Evolutionary conservation across 2,888 invertebrate species (phyloP).

Genomic region (Papilio protenor): DNA sequence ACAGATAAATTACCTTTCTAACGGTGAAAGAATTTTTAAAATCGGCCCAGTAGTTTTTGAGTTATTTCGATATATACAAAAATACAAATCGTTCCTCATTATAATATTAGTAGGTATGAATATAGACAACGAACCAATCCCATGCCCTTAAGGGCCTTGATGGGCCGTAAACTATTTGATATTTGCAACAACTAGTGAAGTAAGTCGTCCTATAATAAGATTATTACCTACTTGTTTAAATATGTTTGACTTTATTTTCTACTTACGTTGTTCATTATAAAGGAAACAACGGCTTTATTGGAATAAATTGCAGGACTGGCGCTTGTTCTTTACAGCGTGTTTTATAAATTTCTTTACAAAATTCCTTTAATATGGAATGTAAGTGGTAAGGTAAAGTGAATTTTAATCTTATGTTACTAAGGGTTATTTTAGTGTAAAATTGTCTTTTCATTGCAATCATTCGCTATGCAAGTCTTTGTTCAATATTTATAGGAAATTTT

Average conservation of each 20-base stretch:
- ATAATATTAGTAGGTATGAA: too few relatives aligned
- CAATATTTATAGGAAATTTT: neutral
- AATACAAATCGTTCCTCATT: too few relatives aligned
- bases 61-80: too few relatives aligned
- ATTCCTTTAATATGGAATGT: neutral
- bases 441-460: neutral
- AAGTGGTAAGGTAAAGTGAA: neutral
- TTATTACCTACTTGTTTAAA: neutral
- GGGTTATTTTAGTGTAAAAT: neutral
- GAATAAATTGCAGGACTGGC: constrained; percentile 6
- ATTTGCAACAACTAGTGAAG: too few relatives aligned
- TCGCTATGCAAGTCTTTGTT: neutral
- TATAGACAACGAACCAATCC: too few relatives aligned
- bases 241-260: neutral
- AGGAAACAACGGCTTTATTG: neutral
- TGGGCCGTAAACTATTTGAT: too few relatives aligned
- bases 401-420: neutral
- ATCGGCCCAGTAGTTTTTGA: too few relatives aligned
- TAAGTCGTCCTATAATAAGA: too few relatives aligned
- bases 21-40: too few relatives aligned
- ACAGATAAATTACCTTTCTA: too few relatives aligned
- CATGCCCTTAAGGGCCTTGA: too few relatives aligned
- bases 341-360: constrained; percentile 13
- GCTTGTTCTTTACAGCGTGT: neutral
- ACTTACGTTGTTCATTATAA: neutral